phyloP scores from a whole-genome alignment of 2,797 vertebrate genomes.

The Nothura maculosa region DNA sequence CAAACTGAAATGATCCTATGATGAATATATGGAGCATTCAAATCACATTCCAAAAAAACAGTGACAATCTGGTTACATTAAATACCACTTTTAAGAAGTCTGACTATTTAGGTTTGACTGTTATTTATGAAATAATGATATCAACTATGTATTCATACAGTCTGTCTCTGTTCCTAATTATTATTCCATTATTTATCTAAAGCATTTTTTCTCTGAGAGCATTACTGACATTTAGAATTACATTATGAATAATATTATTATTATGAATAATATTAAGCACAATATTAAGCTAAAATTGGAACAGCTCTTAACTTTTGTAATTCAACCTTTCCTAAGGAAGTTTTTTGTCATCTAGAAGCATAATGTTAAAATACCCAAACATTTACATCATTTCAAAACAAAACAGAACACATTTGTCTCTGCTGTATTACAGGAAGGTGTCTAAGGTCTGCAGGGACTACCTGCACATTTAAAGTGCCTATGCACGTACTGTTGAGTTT shows the following conservation, averaged over 20 bases:
- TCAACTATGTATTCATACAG: background rate
- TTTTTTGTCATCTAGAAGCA: background rate
- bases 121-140: background rate
- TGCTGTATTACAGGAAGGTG: background rate
- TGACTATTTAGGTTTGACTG: background rate
- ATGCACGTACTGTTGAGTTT: background rate
- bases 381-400: background rate
- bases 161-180: background rate
- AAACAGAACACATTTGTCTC: background rate
- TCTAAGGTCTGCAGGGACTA: background rate
- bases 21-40: background rate
- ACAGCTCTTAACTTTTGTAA: background rate
- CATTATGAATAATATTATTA: background rate
- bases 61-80: background rate
- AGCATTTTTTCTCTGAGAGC: background rate
- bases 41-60: background rate
- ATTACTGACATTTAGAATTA: fast-evolving
- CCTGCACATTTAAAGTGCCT: background rate
- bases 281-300: background rate
- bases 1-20: background rate
- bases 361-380: background rate
- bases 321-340: background rate
- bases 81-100: fast-evolving
- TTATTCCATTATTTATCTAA: background rate
- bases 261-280: background rate